Evolutionary conservation across 2,113 vertebrate species (phyloP).

Genomic region (Micromys minutus): DNA sequence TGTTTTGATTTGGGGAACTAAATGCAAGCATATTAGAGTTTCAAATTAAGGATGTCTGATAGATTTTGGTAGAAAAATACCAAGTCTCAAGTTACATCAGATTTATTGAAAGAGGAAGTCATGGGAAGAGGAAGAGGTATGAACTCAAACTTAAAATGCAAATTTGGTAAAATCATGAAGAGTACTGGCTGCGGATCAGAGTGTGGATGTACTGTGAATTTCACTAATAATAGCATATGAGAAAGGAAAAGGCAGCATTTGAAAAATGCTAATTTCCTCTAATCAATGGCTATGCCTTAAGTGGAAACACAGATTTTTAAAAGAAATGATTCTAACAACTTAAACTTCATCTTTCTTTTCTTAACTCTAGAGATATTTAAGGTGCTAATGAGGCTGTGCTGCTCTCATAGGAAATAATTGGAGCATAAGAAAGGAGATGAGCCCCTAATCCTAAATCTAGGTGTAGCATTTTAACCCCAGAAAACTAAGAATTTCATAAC

Average conservation of each 20-base stretch:
- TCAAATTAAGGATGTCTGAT: not conserved
- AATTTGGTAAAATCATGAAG: constrained; percentile 12
- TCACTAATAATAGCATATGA: constrained; percentile 48
- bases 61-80: constrained; percentile 4
- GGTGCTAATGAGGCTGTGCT: not conserved
- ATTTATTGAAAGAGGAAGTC: constrained; percentile 35
- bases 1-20: not conserved
- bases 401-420: not conserved
- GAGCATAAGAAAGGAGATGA: not conserved
- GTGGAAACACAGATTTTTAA: not conserved
- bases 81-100: constrained; percentile 15
- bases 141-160: not conserved
- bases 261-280: not conserved
- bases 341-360: not conserved
- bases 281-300: not conserved
- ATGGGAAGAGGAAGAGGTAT: not conserved
- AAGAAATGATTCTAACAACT: not conserved
- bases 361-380: not conserved
- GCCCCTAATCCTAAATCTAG: not conserved
- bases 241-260: not conserved
- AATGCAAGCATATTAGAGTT: constrained; percentile 14
- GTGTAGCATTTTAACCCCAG: not conserved
- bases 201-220: not conserved
- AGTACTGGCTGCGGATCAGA: constrained; percentile 30
- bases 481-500: not conserved